Base-by-base conservation (phyloP, 2,797 vertebrate genomes). In the Varecia variegata region DNA sequence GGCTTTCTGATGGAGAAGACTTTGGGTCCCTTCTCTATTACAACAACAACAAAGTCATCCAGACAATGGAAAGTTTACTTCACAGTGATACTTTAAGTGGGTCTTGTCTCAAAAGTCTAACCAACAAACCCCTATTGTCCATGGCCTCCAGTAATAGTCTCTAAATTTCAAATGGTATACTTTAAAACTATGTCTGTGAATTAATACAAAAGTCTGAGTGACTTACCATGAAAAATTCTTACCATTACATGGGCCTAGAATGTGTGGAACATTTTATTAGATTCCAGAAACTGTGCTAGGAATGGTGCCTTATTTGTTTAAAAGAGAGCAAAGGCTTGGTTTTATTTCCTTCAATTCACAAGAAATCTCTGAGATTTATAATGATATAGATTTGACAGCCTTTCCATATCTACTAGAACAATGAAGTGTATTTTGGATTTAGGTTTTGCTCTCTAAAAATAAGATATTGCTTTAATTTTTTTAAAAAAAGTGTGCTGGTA, bases 311-410 rank as follows among this genome's bases (percentile, higher is more conserved):
- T 94, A 74, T 71, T 96, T 97, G 73, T 74, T 93, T 95, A 45
- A 89, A 96, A 32, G 38, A 4, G 60, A 60, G 40, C 1, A 8
- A 68, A 52, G 40, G 45, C 40, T 74, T 95, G 32, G 38, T 93
- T 94, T 58, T 58, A 58, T 47, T 92, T 94, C 95, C 74, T 96
- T 95, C 90, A 91, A 95, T 32, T 90, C 23, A 96, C 70, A 79
- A 83, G 88, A 95, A 93, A 88, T 83, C 10, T 68, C 93, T 92
- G 71, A 56, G 18, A 97, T 95, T 95, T 96, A 96, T 68, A 62
- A 80, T 56, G 88, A 88, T 70, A 89, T 70, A 90, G 7, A 92
- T 83, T 97, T 97, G 32, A 92, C 94, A 94, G 62, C 10, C 18
- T 27, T 94, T 93, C 95, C 45, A 45, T 93, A 38, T 96, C 79